A percentile compares a stretch with the other conserved stretches of the same genome.
Evolutionary conservation across 2,888 invertebrate genomes (phyloP).

Genomic region (Drosophila hamatofila): DNA sequence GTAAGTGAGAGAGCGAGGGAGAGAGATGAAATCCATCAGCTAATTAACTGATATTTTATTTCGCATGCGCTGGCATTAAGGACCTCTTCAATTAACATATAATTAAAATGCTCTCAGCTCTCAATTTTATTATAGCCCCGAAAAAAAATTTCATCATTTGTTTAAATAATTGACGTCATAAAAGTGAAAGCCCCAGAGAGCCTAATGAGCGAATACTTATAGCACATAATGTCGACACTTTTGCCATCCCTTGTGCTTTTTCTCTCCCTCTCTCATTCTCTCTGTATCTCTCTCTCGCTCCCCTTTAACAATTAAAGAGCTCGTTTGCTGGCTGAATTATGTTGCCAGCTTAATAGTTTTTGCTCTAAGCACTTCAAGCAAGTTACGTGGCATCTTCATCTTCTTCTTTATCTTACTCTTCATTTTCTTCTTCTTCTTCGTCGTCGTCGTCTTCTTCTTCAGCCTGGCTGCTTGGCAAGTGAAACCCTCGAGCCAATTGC

Average conservation of each 20-base stretch:
- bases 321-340: slow-evolving; percentile 39
- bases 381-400: slow-evolving; percentile 18
- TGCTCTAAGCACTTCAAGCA: slow-evolving; percentile 22
- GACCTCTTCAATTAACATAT: slow-evolving; percentile 31
- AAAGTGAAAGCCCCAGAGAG: slow-evolving; percentile 13
- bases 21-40: slow-evolving; percentile 35
- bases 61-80: slow-evolving; percentile 29
- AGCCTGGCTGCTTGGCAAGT: background rate
- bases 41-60: slow-evolving; percentile 51
- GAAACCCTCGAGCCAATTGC: slow-evolving; percentile 59
- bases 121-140: slow-evolving; percentile 20
- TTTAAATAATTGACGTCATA: slow-evolving; percentile 34
- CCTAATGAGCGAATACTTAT: slow-evolving; percentile 40
- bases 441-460: background rate
- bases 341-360: slow-evolving; percentile 35
- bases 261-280: background rate
- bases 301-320: slow-evolving; percentile 33
- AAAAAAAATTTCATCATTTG: slow-evolving; percentile 12
- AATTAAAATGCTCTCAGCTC: slow-evolving; percentile 33
- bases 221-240: slow-evolving; percentile 13
- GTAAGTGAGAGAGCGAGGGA: background rate
- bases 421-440: background rate
- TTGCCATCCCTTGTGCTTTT: background rate
- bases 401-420: background rate
- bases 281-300: background rate